Conservation (phyloP, 2,888 invertebrate species). For the Tenodera sinensis region DNA sequence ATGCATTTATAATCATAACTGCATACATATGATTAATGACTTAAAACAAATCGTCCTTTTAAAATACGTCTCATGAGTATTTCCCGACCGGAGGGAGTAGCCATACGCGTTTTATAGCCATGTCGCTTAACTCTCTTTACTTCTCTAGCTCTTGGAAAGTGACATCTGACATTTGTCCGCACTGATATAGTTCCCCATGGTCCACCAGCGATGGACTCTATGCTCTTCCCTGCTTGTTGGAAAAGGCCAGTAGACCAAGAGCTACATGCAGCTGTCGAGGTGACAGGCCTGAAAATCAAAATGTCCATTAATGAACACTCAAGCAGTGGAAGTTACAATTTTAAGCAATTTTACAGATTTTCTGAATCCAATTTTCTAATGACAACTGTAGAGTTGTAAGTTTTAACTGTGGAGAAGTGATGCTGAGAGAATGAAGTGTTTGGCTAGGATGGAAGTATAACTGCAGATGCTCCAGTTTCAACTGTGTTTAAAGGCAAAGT, state of each 20-base stretch:
- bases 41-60: slow-evolving; percentile 65
- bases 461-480: no score
- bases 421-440: no score
- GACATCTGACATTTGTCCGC: slow-evolving; percentile 54
- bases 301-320: background rate
- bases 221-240: background rate
- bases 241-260: background rate
- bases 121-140: slow-evolving; percentile 64
- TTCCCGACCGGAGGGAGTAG: slow-evolving; percentile 64
- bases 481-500: no score
- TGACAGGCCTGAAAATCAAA: background rate
- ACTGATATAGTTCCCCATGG: background rate
- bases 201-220: background rate
- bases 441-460: no score
- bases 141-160: slow-evolving; percentile 75
- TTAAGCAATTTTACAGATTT: no score
- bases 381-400: no score
- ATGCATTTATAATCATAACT: background rate
- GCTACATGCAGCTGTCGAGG: background rate
- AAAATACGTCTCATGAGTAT: slow-evolving; percentile 71
- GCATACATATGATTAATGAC: slow-evolving; percentile 53
- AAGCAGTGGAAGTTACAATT: no score
- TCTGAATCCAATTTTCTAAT: no score
- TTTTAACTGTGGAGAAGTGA: no score
- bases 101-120: slow-evolving; percentile 67